Evolutionary conservation across 30 jellyfish, hydroid and myxozoan species (phyloP).

Genomic region (Turritopsis dohrnii): DNA sequence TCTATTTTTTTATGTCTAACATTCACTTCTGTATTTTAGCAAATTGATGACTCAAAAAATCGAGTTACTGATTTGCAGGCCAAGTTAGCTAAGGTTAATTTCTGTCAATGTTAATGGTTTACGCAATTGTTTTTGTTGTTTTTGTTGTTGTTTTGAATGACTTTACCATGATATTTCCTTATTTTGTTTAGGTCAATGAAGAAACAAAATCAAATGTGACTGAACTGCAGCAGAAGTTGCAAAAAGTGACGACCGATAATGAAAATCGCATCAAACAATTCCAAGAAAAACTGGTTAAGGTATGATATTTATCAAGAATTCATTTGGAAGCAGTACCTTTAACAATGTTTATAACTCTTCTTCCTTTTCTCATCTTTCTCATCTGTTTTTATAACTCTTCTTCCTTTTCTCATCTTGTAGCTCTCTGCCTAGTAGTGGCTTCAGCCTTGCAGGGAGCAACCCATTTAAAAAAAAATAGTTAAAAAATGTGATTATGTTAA

Average conservation of each 20-base stretch:
- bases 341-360: no score
- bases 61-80: constrained; percentile 85
- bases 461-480: no score
- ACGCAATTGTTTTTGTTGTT: no score
- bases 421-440: no score
- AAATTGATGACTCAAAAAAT: constrained; percentile 69
- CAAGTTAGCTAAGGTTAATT: constrained; percentile 67
- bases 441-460: no score
- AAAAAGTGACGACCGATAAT: constrained; percentile 71
- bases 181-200: constrained; percentile 69
- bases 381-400: no score
- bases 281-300: constrained; percentile 94
- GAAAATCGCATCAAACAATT: constrained; percentile 79
- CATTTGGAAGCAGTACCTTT: not conserved
- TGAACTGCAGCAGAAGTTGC: constrained; percentile 73
- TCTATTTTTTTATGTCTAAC: no score
- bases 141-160: not conserved
- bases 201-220: constrained; percentile 92
- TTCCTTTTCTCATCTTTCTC: no score
- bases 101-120: no score
- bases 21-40: no score
- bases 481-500: no score
- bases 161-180: not conserved
- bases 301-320: not conserved
- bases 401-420: no score